These are phyloP conservation scores for Xyrauchen texanus DNA, from an alignment of 2,113 vertebrate genomes.

Conservation along the genomic window DNA sequence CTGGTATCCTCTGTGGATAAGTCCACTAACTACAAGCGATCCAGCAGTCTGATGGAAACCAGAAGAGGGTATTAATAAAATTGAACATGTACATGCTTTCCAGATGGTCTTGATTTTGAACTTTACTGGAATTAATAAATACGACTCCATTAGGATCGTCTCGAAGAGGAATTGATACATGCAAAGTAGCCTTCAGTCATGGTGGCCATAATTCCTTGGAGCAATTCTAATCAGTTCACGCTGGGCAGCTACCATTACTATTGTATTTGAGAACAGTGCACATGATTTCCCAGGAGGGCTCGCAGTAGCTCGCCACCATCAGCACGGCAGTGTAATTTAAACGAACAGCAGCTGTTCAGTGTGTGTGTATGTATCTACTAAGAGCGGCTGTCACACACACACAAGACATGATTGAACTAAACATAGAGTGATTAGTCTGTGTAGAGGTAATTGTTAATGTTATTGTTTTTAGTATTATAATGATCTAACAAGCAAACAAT, in stretches of 20 bases:
- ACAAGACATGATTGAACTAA: constrained; percentile 16
- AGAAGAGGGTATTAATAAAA: constrained; percentile 3
- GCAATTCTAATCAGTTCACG: constrained; percentile 41
- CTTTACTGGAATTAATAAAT: constrained; percentile 31
- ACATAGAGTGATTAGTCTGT: constrained; percentile 18
- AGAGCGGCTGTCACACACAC: constrained; percentile 17
- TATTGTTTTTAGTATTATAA: background rate
- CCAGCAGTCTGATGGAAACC: background rate
- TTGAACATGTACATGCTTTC: constrained; percentile 1
- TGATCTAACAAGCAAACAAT: background rate
- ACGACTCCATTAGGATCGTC: constrained; percentile 21
- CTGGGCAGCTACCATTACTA: constrained; percentile 52
- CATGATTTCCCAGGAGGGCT: constrained; percentile 56
- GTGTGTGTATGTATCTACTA: constrained; percentile 44
- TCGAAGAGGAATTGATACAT: constrained; percentile 34
- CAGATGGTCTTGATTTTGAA: constrained; percentile 27
- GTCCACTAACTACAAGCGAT: background rate
- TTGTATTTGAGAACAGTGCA: constrained; percentile 55
- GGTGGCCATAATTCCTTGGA: constrained; percentile 31
- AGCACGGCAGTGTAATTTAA: constrained; percentile 42
- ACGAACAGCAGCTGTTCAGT: constrained; percentile 52
- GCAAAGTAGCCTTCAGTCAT: constrained; percentile 16
- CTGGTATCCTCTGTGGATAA: constrained; percentile 15
- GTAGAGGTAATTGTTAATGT: constrained; percentile 10
- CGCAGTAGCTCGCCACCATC: constrained; percentile 38